phyloP scores from a whole-genome alignment of 2,113 vertebrate species.

The Globicephala melas region DNA sequence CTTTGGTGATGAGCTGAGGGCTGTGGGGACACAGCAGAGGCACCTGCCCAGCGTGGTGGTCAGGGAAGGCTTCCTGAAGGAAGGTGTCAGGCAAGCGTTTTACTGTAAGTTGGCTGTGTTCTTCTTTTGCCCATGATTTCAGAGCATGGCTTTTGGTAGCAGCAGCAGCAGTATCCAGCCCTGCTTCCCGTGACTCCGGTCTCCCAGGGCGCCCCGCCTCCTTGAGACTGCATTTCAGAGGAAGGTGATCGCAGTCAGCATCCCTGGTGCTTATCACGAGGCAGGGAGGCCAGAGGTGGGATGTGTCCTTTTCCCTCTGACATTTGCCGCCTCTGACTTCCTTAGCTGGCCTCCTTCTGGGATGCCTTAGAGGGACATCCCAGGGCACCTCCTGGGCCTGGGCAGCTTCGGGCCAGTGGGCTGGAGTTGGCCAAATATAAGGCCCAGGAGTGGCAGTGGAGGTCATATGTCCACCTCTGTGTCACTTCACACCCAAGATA shows the following conservation, averaged over 20 bases:
- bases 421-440: not conserved
- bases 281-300: no score
- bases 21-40: not conserved
- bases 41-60: not conserved
- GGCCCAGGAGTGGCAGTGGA: not conserved
- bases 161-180: not conserved
- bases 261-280: not conserved
- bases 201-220: not conserved
- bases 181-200: not conserved
- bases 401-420: not conserved
- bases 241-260: no score
- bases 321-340: not conserved
- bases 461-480: not conserved
- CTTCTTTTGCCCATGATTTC: not conserved
- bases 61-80: not conserved
- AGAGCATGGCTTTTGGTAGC: not conserved
- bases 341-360: not conserved
- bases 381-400: no score
- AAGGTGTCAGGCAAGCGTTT: not conserved
- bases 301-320: not conserved
- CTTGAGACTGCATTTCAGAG: not conserved
- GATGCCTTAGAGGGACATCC: not conserved
- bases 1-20: not conserved
- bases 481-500: not conserved
- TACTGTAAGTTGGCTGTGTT: not conserved